A percentile compares a stretch with the other conserved stretches of the same genome.
Conservation (phyloP, 2,797 vertebrate genomes). For the Sebastes nivosus region DNA sequence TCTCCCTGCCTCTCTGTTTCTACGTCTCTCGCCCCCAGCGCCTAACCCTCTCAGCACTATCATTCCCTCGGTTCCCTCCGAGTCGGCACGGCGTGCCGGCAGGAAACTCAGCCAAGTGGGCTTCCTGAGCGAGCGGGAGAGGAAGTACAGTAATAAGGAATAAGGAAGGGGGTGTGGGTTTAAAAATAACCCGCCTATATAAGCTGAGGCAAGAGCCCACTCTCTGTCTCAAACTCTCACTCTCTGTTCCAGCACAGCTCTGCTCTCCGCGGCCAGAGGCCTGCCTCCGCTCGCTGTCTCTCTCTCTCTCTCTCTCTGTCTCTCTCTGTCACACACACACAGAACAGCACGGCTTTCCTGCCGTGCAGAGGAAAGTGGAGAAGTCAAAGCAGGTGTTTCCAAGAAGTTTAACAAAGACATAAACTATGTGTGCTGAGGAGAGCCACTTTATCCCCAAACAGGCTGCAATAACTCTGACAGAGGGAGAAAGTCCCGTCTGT, state of each 20-base stretch:
- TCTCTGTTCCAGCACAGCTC: slow-evolving; percentile 19
- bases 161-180: slow-evolving; percentile 86
- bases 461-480: slow-evolving; percentile 30
- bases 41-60: slow-evolving; percentile 79
- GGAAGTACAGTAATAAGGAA: slow-evolving; percentile 90
- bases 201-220: slow-evolving; percentile 84
- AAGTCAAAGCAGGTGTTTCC: slow-evolving; percentile 79
- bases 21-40: slow-evolving; percentile 51
- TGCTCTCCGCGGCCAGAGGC: slow-evolving; percentile 8
- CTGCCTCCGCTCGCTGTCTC: background rate
- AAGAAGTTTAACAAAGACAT: slow-evolving; percentile 72
- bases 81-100: slow-evolving; percentile 83
- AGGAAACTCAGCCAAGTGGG: slow-evolving; percentile 76
- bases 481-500: slow-evolving; percentile 40
- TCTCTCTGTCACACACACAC: background rate
- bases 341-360: slow-evolving; percentile 49
- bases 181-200: slow-evolving; percentile 97
- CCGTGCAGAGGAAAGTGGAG: slow-evolving; percentile 62
- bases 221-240: slow-evolving; percentile 74
- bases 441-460: slow-evolving; percentile 46
- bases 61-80: slow-evolving; percentile 82
- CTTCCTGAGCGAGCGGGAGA: slow-evolving; percentile 91
- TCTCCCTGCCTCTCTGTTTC: background rate
- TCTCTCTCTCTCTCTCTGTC: background rate
- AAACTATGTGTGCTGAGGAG: slow-evolving; percentile 53